Percentiles rank a stretch among this genome's conserved stretches.
phyloP scores from a whole-genome alignment of 2,888 invertebrate genomes.

The Ashinkailepas kermadecensis region DNA sequence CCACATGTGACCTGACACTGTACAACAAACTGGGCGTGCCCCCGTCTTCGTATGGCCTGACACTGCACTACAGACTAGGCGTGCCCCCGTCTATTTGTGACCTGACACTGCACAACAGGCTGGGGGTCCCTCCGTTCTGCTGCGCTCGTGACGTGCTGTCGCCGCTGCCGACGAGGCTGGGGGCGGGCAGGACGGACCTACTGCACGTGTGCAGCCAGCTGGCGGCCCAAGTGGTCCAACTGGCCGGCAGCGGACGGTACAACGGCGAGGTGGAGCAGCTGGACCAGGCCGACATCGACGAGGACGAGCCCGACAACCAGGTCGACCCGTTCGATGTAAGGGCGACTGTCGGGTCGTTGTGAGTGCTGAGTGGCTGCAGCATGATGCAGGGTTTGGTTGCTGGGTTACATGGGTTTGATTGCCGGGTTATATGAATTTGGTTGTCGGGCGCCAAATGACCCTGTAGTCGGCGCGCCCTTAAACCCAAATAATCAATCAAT shows the following conservation, averaged over 20 bases:
- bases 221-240: constrained; percentile 39
- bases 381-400: too few relatives aligned
- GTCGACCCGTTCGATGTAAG: constrained; percentile 23
- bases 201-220: constrained; percentile 39
- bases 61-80: constrained; percentile 38
- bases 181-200: constrained; percentile 38
- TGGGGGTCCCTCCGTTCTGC: constrained; percentile 40
- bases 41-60: constrained; percentile 40
- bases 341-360: too few relatives aligned
- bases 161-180: constrained; percentile 29
- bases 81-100: constrained; percentile 29
- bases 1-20: background rate
- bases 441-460: too few relatives aligned
- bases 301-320: background rate
- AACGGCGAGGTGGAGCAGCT: constrained; percentile 35
- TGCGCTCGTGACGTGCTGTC: constrained; percentile 38
- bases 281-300: background rate
- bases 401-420: too few relatives aligned
- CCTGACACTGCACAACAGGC: constrained; percentile 33
- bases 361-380: too few relatives aligned
- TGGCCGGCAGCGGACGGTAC: constrained; percentile 39
- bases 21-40: constrained; percentile 27
- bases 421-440: too few relatives aligned
- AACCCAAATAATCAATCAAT: too few relatives aligned
- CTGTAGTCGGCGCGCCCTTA: too few relatives aligned